Evolutionary conservation across 2,113 vertebrate genomes (phyloP), one percentile per base, ranked within the genome.

Genomic region (Semicossyphus pulcher): DNA sequence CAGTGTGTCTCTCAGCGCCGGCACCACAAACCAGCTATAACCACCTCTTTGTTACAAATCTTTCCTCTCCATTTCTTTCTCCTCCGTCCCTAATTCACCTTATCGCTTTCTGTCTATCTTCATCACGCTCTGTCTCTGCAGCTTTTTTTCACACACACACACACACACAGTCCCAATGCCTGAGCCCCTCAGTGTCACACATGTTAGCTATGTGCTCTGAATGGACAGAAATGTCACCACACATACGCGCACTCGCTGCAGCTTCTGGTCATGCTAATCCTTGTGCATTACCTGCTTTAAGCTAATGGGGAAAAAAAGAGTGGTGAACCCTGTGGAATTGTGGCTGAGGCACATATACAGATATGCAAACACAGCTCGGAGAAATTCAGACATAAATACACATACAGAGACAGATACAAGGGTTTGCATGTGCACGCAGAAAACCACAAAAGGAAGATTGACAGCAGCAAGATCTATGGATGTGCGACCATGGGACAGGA

Each of bases 41-140:
- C 69, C 45, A 65, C n/a, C 39, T 81, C 64, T 77, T 66, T 64
- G 48, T 81, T 72, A 48, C 31, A 77, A 71, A 77, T 72, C 28
- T 72, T 66, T 74, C 47, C 74, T 84, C 73, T 76, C 49, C 47
- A 52, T 80, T 71, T 85, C 73, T 59, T 26, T 54, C 26, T 31
- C 29, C 70, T 67, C 37, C 12, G 0, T 75, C 68, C 66, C 59
- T 83, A 78, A 74, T 85, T 83, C 76, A 79, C 60, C 84, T 78
- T 44, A 79, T 76, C 31, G 36, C 51, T 75, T 76, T 61, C 60
- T 58, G 78, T 83, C 84, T 52, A 52, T 85, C 77, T 85, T 77
- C 64, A 79, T 85, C 68, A 56, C 15, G 6, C 20, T 54, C 41
- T 63, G 42, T 75, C 76, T 83, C 54, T 49, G 12, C 11, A 12